phyloP scores from a whole-genome alignment of 2,888 invertebrate genomes.

The Ectropis crepuscularia region DNA sequence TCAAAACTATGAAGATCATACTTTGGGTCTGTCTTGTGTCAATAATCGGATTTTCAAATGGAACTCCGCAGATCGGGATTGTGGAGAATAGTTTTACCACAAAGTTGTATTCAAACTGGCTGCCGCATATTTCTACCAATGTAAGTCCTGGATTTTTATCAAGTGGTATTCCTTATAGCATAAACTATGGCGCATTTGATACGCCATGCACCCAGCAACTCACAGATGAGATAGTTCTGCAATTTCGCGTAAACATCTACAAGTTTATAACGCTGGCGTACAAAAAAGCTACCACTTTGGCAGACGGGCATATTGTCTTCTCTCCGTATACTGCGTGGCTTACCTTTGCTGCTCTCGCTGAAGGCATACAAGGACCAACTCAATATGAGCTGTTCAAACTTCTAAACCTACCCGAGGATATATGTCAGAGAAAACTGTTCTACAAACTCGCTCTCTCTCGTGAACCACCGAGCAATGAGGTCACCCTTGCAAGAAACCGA shows the following conservation, averaged over 20 bases:
- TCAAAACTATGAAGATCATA: slow-evolving; percentile 1
- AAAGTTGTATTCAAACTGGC: not conserved
- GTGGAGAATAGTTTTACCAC: not conserved
- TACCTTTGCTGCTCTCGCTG: slow-evolving; percentile 50
- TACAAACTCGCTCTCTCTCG: slow-evolving; percentile 38
- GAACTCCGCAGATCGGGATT: not conserved
- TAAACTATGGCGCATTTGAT: slow-evolving; percentile 8
- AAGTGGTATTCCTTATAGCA: slow-evolving; percentile 2
- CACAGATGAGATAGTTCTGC: slow-evolving; percentile 10
- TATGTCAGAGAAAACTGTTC: slow-evolving; percentile 38
- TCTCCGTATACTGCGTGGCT: slow-evolving; percentile 51
- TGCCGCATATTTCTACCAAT: not conserved
- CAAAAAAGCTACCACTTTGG: slow-evolving; percentile 19
- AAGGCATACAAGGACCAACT: slow-evolving; percentile 33
- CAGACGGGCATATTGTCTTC: slow-evolving; percentile 44
- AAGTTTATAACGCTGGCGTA: slow-evolving; percentile 6
- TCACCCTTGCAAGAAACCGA: slow-evolving; percentile 38
- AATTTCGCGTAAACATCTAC: slow-evolving; percentile 14
- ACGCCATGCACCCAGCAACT: slow-evolving; percentile 17
- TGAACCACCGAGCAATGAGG: slow-evolving; percentile 25
- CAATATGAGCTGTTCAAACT: slow-evolving; percentile 41
- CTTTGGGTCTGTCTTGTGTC: not conserved
- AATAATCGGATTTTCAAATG: not conserved
- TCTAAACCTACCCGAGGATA: slow-evolving; percentile 42
- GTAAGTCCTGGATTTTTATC: not conserved